Conservation (phyloP, 2,888 invertebrate genomes). For the Pasiphila rectangulata region DNA sequence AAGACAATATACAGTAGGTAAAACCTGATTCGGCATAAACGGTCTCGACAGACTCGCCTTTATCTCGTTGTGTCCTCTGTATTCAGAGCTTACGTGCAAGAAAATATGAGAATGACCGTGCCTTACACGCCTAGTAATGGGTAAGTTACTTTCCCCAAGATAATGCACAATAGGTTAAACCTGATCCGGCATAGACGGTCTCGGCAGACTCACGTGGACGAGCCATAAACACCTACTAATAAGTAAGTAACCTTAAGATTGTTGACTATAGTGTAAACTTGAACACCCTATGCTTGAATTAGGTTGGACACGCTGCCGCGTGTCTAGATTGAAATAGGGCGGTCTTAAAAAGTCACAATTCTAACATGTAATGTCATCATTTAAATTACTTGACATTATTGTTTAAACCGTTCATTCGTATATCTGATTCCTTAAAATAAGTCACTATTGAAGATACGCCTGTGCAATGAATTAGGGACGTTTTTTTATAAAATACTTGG, state of each 20-base stretch:
- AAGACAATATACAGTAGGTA: not conserved
- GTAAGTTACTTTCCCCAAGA: constrained; percentile 47
- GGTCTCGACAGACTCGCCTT: not conserved
- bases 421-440: no score
- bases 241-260: constrained; percentile 56
- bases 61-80: no score
- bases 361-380: no score
- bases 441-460: no score
- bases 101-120: constrained; percentile 63
- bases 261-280: not conserved
- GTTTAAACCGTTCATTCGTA: no score
- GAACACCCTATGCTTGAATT: no score
- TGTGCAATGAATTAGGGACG: no score
- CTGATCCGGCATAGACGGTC: not conserved
- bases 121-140: constrained; percentile 68
- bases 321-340: no score
- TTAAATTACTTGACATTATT: no score
- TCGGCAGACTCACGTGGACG: constrained; percentile 40
- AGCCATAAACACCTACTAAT: constrained; percentile 64
- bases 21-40: not conserved
- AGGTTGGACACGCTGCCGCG: no score
- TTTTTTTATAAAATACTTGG: no score
- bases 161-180: not conserved
- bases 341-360: no score
- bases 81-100: constrained; percentile 73